Percentiles rank a stretch among this genome's conserved stretches.
Evolutionary conservation across 1,140 invertebrate genomes (phyloP).

Genomic region (Nasonia giraulti): DNA sequence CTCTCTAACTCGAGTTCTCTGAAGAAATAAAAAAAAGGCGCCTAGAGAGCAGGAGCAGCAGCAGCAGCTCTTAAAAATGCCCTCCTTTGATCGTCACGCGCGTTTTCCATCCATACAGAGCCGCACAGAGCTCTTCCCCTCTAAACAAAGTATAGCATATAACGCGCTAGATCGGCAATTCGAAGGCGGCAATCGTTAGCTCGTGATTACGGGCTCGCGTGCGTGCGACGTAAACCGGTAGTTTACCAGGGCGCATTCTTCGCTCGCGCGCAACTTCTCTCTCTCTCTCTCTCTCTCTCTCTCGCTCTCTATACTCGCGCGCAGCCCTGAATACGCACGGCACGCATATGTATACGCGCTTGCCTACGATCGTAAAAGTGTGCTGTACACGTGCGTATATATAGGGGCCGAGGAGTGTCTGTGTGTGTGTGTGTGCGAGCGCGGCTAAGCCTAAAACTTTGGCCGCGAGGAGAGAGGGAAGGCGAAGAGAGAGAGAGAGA

Average conservation of each 20-base stretch:
- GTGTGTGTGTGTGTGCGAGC: neutral
- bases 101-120: neutral
- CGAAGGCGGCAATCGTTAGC: neutral
- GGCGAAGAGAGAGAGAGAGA: neutral
- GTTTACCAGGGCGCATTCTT: neutral
- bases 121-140: neutral
- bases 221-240: constrained; percentile 31
- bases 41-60: neutral
- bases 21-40: constrained; percentile 6
- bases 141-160: constrained; percentile 1
- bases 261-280: neutral
- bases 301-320: no score
- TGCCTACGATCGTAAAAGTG: neutral
- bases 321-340: neutral
- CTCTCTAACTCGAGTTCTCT: neutral
- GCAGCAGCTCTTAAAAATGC: constrained; percentile 15
- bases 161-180: neutral
- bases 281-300: no score
- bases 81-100: constrained; percentile 14
- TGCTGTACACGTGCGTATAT: neutral
- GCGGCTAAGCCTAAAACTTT: constrained; percentile 13
- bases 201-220: constrained; percentile 30
- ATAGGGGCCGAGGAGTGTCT: neutral
- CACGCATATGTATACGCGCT: neutral
- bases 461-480: neutral